Conservation (phyloP, 2,797 vertebrate genomes). For the Clarias platycephalus region DNA sequence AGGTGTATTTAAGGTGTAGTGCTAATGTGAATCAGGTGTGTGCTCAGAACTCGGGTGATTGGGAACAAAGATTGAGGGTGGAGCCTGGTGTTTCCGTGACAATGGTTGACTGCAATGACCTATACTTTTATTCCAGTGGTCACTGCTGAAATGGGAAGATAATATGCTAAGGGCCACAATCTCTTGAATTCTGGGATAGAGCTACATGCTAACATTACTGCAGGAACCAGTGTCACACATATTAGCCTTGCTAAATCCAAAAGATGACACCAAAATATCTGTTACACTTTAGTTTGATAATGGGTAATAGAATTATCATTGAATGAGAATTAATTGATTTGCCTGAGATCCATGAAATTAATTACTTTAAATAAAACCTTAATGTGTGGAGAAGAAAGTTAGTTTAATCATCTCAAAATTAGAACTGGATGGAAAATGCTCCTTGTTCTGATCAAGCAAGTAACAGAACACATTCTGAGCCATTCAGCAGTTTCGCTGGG, state of each 20-base stretch:
- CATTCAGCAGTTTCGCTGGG: background rate
- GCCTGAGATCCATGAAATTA: background rate
- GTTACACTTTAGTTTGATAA: background rate
- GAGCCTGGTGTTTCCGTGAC: too few species aligned
- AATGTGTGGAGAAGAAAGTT: background rate
- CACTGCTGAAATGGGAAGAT: too few species aligned
- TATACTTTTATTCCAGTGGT: too few species aligned
- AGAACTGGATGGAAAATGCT: background rate
- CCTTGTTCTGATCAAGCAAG: background rate
- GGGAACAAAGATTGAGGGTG: too few species aligned
- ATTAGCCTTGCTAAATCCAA: background rate
- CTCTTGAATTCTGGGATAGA: background rate
- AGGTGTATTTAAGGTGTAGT: too few species aligned
- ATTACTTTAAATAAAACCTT: background rate
- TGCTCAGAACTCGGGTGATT: too few species aligned
- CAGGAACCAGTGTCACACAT: background rate
- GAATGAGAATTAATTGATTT: background rate
- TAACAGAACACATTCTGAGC: background rate
- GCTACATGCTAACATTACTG: background rate
- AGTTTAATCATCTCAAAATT: background rate
- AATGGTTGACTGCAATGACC: too few species aligned
- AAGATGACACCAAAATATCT: background rate
- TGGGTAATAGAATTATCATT: background rate
- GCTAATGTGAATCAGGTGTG: too few species aligned
- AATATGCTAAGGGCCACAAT: too few species aligned